Conservation (phyloP, 1,140 invertebrate species). For the Heliconius nattereri region DNA sequence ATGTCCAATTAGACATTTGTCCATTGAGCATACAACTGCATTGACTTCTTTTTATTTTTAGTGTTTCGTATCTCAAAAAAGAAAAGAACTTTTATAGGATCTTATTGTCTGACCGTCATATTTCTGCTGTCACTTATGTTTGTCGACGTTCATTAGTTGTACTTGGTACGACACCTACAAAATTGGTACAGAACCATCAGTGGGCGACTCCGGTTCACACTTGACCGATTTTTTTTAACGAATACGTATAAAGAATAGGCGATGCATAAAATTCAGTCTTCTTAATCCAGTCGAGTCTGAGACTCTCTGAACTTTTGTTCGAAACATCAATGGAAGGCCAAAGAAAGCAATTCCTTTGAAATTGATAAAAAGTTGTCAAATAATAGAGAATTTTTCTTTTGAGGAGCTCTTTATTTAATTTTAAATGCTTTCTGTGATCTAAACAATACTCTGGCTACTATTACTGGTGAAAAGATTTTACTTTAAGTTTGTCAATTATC, state of each 20-base stretch:
- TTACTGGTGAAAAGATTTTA: not conserved
- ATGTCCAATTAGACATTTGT: too few species aligned
- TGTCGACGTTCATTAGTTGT: too few species aligned
- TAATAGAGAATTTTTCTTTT: constrained; percentile 7
- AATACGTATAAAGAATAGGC: not conserved
- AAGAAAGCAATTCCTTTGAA: constrained; percentile 6
- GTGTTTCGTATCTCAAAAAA: too few species aligned
- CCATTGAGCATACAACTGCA: too few species aligned
- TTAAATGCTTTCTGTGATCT: not conserved
- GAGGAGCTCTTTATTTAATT: not conserved
- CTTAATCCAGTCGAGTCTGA: not conserved
- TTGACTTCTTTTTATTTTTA: too few species aligned
- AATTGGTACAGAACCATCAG: too few species aligned
- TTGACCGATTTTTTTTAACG: too few species aligned
- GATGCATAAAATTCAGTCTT: not conserved
- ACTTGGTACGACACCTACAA: too few species aligned
- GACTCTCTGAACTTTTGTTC: not conserved
- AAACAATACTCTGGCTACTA: not conserved
- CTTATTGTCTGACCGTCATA: too few species aligned
- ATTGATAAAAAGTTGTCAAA: constrained; percentile 9
- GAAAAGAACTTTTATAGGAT: too few species aligned
- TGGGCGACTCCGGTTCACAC: too few species aligned
- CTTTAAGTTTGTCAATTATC: not conserved
- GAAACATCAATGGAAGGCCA: not conserved
- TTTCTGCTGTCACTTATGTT: too few species aligned